Base-by-base conservation (phyloP, 2,113 vertebrate genomes). In the Pholis gunnellus region DNA sequence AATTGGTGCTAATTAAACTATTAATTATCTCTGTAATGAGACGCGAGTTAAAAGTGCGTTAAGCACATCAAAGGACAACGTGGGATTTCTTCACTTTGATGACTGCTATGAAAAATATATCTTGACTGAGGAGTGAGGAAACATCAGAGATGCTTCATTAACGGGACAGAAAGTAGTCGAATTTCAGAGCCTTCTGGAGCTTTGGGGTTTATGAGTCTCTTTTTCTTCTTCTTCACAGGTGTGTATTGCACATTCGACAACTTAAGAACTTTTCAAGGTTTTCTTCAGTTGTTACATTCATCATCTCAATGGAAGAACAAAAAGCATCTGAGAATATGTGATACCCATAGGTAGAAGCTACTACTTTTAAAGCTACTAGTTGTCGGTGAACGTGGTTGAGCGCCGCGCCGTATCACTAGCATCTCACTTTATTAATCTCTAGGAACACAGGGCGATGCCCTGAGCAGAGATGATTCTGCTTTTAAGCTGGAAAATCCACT, bases 401-500 rank as follows among this genome's bases (percentile, higher is more conserved):
- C 64, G 29, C 61, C 1, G 69, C 38, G 10, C 59, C 68, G 34
- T 95, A 95, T 95, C 94, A 91, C 88, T 92, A 88, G 81, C 91
- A 95, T 95, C 94, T 94, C 91, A 57, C 84, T 85, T 89, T 94
- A 92, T 93, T 92, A 91, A 94, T 95, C 92, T 91, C 91, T 93
- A 92, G 93, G 92, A 95, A 93, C 90, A 80, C 86, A 65, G 90
- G 75, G 80, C 86, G 90, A 89, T 72, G 94, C 94, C 93, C 84
- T 56, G 83, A 95, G 94, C 94, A 79, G 89, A 83, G 87, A 93
- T 69, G 80, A 93, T 87, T 87, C 88, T 88, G 81, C 88, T 94
- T 92, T 92, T 90, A 93, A 95, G 88, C 90, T 92, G 91, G 86
- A 92, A 95, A 95, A 95, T 95, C 90, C 92, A 85, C 92, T 91